Conservation (phyloP, 2,113 vertebrate genomes). For the Cathartes aura region DNA sequence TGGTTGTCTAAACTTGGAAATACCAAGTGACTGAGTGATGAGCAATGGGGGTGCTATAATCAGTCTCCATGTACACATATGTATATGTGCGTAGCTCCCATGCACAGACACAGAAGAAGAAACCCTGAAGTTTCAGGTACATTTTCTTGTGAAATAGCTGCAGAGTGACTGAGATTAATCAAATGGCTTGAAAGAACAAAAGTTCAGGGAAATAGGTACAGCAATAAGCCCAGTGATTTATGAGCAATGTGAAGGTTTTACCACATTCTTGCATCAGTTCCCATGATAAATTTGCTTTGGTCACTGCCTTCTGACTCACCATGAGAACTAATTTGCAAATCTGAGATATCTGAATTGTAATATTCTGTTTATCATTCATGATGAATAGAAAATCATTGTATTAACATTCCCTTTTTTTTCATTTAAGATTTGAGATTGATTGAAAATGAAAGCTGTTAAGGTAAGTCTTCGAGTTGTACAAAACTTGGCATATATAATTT, state of each 20-base stretch:
- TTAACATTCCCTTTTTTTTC: not conserved
- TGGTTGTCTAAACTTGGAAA: not conserved
- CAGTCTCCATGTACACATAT: accelerated
- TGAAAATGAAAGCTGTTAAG: not conserved
- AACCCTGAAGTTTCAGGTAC: not conserved
- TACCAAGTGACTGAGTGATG: not conserved
- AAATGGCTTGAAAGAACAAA: slow-evolving; percentile 29
- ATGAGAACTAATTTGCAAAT: slow-evolving; percentile 6
- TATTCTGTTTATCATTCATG: slow-evolving; percentile 42
- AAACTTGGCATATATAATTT: not conserved
- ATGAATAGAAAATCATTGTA: slow-evolving; percentile 8
- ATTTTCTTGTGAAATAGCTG: not conserved
- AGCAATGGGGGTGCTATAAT: not conserved
- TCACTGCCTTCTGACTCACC: slow-evolving; percentile 36
- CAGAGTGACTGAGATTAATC: not conserved
- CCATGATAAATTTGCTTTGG: slow-evolving; percentile 39
- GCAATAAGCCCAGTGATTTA: slow-evolving; percentile 36
- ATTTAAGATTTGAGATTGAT: not conserved
- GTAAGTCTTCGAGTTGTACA: not conserved
- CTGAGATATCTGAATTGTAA: slow-evolving; percentile 35
- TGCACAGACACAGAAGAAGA: not conserved
- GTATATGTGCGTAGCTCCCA: not conserved
- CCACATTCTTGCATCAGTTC: slow-evolving; percentile 16
- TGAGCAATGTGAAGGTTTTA: slow-evolving; percentile 22
- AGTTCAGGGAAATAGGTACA: slow-evolving; percentile 11